Evolutionary conservation across 92 coral and sea anemone genomes (phyloP), one percentile per base, ranked within the genome.

Genomic region (Montipora capitata): DNA sequence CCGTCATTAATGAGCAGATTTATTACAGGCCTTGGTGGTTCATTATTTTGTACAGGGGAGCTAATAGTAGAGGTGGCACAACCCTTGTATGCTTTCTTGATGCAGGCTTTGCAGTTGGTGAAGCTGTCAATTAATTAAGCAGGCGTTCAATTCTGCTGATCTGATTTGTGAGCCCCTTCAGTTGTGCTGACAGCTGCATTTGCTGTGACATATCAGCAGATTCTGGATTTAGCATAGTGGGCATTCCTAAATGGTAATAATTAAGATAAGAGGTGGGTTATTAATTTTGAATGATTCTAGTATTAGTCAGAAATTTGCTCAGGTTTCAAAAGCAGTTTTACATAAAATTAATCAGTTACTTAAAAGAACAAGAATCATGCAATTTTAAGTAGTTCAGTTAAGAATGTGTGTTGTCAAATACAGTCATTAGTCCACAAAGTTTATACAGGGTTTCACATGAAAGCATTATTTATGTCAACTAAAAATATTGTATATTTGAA

Each of bases 111-210:
- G 49, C 74, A 68, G 51, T 68, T 68, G 74, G 15, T 38, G 74
- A 68, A 68, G 40, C 44, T 68, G 74, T 68, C 17, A n/a, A 27
- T 27, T 27, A 27, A 27, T 27, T 27, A 27, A 68, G 51, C 17
- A 68, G 74, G 74, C 74, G 0, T 39, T 68, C 45, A 68, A 68
- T 68, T 68, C 74, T 68, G 48, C 45, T 68, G 44, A 68, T 41
- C 74, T 68, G 74, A 68, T 68, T 68, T 38, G 74, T 68, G 74
- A 38, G 27, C 74, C 74, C 74, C 17, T 68, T 39, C 48, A 68
- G 74, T 68, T 68, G 74, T 68, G 74, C 74, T 68, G 51, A 68
- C 74, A 68, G 74, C 74, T 68, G 74, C 13, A 68, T 17, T 9
- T 40, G 74, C 74, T 40, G 74, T 68, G 27, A 40, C 39, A 68